Base-by-base conservation (phyloP, 2,797 vertebrate genomes). In the Rhyacichthys aspro region DNA sequence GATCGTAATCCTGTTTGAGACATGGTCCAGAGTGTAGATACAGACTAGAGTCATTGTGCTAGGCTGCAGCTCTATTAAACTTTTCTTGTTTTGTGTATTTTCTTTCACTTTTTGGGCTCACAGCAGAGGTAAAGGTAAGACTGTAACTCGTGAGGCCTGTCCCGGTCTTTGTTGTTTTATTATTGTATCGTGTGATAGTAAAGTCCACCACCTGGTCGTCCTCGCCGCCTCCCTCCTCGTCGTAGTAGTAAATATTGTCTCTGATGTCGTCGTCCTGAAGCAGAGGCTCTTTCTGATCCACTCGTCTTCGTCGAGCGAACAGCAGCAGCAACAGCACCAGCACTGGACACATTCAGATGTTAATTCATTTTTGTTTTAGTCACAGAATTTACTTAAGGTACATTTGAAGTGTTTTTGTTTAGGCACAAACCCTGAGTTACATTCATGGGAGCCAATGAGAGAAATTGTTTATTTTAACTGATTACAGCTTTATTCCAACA, bases 221-320 rank as follows among this genome's bases (percentile, higher is more conserved):
- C 76, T 98, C 96, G 0, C 97, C 97, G 0, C 96, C 97, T 0
- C 95, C 96, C 59, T 98, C 97, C 76, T 98, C 96, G 0, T 96
- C 95, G 0, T 98, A 98, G 84, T 93, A 93, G 74, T 95, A 97
- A 54, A 98, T 90, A 0, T 98, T 96, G 89, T 98, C 96, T 58
- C 96, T 78, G 41, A 93, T 80, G 28, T 97, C 95, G n/a, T n/a
- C n/a, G 1, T 96, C 95, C 0, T 84, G 90, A 0, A 95, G 88
- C 0, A 98, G 86, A 33, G 95, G 93, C 0, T 94, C 95, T 54
- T 94, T 93, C 78, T 96, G 94, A 58, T 88, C 87, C 7, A 82
- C 88, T 34, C 67, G 82, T 63, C 87, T 93, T n/a, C 78, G 88
- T 68, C 75, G 90, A 2, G 78, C 60, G 0, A 98, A 88, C 47